phyloP scores from a whole-genome alignment of 2,888 invertebrate genomes.

The Pristionchus fissidentatus region DNA sequence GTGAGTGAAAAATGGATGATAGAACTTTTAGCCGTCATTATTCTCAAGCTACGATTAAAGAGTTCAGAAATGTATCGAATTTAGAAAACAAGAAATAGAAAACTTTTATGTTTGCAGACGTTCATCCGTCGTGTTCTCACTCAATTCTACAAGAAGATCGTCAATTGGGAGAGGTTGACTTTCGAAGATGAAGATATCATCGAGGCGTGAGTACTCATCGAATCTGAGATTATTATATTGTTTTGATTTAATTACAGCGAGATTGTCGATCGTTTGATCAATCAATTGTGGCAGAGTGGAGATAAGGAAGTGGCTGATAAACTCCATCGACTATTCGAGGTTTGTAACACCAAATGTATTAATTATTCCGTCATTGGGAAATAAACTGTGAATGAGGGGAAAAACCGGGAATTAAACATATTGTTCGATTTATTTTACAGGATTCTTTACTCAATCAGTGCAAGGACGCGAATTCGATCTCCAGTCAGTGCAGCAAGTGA shows the following conservation, averaged over 20 bases:
- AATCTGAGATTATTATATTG: not conserved
- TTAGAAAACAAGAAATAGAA: not conserved
- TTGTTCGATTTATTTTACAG: constrained; percentile 50
- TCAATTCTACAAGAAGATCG: constrained; percentile 25
- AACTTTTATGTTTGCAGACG: not conserved
- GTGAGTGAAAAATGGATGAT: no score
- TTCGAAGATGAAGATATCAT: not conserved
- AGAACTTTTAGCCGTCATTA: not conserved
- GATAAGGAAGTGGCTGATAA: constrained; percentile 49
- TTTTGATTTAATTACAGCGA: constrained; percentile 40
- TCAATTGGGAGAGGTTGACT: constrained; percentile 32
- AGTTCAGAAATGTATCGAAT: not conserved
- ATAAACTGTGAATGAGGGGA: no score
- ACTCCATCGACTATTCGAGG: not conserved
- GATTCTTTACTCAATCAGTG: constrained; percentile 50
- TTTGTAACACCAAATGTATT: no score
- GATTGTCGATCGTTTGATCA: constrained; percentile 49
- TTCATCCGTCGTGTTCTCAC: not conserved
- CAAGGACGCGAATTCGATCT: constrained; percentile 48
- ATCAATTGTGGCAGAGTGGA: constrained; percentile 52
- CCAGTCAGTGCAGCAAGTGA: constrained; percentile 58
- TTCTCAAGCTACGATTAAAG: not conserved
- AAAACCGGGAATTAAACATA: constrained; percentile 49
- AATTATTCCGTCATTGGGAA: not conserved
- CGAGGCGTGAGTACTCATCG: not conserved